Evolutionary conservation across 2,797 vertebrate species (phyloP).

Genomic region (Micromesistius poutassou): DNA sequence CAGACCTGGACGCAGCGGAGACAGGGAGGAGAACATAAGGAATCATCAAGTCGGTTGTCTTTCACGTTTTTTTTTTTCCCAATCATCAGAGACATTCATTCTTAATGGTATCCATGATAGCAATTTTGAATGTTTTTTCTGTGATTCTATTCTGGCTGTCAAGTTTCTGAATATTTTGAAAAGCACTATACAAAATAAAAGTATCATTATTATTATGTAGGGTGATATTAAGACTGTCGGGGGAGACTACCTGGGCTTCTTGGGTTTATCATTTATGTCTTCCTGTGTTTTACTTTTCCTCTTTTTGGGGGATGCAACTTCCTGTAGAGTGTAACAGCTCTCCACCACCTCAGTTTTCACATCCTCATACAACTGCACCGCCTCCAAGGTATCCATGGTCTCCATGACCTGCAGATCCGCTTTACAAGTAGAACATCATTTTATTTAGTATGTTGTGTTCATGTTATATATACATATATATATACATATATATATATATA

Average conservation of each 20-base stretch:
- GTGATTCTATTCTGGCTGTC: neutral
- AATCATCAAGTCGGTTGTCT: neutral
- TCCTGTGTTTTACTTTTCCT: conserved; percentile 79
- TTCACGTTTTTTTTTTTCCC: neutral
- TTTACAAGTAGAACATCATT: neutral
- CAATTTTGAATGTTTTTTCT: neutral
- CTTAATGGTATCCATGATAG: neutral
- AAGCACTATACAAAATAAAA: conserved; percentile 1
- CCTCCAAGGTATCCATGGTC: conserved; percentile 54
- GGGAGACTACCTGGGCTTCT: conserved; percentile 84
- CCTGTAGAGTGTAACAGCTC: conserved; percentile 75
- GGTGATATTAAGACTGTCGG: neutral
- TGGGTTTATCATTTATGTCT: conserved; percentile 81
- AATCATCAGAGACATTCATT: neutral
- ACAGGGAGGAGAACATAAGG: neutral
- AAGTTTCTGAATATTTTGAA: conserved; percentile 5
- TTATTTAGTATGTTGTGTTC: neutral
- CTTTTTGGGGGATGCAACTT: conserved; percentile 84
- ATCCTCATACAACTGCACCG: conserved; percentile 82
- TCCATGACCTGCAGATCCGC: conserved; percentile 53
- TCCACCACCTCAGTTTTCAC: conserved; percentile 89
- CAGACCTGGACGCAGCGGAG: conserved; percentile 79
- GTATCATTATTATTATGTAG: neutral
- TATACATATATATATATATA: too few species aligned
- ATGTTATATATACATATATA: neutral